Evolutionary conservation across 2,113 vertebrate genomes (phyloP).

Genomic region (Chloebia gouldiae): DNA sequence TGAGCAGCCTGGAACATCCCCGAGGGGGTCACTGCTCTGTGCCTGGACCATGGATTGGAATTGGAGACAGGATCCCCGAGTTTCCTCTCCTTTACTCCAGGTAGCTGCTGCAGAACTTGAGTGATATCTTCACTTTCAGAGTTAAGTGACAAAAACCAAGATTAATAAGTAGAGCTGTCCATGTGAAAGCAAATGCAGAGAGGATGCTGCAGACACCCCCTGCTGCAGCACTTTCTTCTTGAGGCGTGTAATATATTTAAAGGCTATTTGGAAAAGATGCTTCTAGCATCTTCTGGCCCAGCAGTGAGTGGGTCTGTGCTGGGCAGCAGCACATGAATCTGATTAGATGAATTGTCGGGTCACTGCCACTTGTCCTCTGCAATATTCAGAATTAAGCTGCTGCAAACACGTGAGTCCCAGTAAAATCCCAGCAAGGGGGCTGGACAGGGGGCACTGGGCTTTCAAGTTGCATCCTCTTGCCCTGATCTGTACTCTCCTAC

Average conservation of each 20-base stretch:
- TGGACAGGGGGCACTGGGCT: accelerated
- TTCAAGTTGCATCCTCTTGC: accelerated
- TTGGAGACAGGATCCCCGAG: accelerated
- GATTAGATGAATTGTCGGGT: neutral
- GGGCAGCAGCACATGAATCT: neutral
- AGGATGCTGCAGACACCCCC: neutral
- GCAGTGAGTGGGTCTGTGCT: neutral
- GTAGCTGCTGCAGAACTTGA: neutral
- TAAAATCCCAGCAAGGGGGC: neutral
- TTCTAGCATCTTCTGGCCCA: neutral
- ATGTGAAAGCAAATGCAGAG: neutral
- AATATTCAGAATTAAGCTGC: neutral
- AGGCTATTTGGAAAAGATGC: neutral
- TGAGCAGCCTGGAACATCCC: neutral
- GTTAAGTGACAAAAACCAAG: neutral
- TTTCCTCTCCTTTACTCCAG: neutral
- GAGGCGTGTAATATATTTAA: neutral
- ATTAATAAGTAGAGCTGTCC: neutral
- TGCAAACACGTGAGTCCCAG: accelerated
- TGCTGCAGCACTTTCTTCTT: neutral
- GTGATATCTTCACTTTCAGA: neutral
- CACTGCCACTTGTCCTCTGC: neutral
- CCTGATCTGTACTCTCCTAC: neutral
- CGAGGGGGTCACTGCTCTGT: accelerated
- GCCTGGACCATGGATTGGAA: accelerated